Evolutionary conservation across 2,888 invertebrate genomes (phyloP).

Genomic region (Sylvicola fuscatus): DNA sequence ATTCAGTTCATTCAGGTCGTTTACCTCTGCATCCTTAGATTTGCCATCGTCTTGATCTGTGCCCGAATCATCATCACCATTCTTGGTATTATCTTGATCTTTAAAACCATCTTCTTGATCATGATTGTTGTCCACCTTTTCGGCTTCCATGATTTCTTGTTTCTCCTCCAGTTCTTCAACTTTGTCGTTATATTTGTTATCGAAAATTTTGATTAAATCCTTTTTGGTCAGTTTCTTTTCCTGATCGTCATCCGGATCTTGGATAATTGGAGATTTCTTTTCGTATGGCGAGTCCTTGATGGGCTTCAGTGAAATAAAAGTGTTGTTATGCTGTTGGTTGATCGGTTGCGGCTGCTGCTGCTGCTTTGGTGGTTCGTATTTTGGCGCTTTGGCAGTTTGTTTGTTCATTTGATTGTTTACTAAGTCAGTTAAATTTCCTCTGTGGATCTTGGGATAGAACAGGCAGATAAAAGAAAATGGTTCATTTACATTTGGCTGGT

Average conservation of each 20-base stretch:
- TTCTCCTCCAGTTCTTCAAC: constrained; percentile 14
- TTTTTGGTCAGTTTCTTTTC: constrained; percentile 22
- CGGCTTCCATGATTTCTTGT: constrained; percentile 3
- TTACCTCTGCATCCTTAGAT: no score
- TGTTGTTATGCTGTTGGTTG: background rate
- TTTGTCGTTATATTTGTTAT: constrained; percentile 26
- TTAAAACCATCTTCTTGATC: constrained; percentile 3
- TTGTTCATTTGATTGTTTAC: constrained; percentile 23
- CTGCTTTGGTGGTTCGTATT: background rate
- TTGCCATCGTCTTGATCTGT: no score
- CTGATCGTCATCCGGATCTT: constrained; percentile 6
- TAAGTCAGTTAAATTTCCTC: constrained; percentile 22
- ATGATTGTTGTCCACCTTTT: constrained; percentile 4
- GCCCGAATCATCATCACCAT: no score
- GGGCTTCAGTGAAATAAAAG: background rate
- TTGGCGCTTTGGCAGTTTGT: constrained; percentile 8
- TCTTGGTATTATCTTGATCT: no score
- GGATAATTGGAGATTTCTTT: constrained; percentile 1
- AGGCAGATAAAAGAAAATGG: no score
- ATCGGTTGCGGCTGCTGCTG: constrained; percentile 1
- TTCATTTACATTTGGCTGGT: no score
- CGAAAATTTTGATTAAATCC: constrained; percentile 41
- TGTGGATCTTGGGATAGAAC: constrained; percentile 20
- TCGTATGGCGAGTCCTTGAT: constrained; percentile 2
- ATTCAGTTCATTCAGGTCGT: background rate